These are phyloP conservation scores for Drosophila ironensis DNA, from an alignment of 1,140 invertebrate species.

Conservation along the genomic window DNA sequence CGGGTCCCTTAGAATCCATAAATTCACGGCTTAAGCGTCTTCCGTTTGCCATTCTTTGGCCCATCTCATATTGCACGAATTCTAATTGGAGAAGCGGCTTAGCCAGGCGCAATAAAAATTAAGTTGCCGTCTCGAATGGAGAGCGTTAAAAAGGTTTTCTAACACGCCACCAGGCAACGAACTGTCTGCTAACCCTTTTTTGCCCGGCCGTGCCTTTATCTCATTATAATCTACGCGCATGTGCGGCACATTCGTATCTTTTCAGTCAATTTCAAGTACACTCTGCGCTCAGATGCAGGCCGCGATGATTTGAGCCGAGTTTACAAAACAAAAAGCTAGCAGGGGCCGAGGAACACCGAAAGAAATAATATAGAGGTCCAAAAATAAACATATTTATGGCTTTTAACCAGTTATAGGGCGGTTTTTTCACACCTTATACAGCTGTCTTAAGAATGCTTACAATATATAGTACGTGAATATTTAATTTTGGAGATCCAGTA, in stretches of 20 bases:
- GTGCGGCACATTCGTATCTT: conserved; percentile 73
- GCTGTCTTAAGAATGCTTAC: too few species aligned
- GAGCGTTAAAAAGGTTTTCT: conserved; percentile 53
- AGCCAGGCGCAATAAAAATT: conserved; percentile 50
- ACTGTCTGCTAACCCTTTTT: conserved; percentile 46
- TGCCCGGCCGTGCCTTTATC: conserved; percentile 55
- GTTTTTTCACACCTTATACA: too few species aligned
- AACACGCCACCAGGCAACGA: conserved; percentile 44
- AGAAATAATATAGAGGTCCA: too few species aligned
- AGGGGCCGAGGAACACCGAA: neutral
- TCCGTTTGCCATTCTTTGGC: neutral
- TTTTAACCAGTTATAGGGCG: too few species aligned
- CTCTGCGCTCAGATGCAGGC: conserved; percentile 57
- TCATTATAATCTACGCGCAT: conserved; percentile 76
- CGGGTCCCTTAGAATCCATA: neutral
- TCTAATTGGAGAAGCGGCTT: conserved; percentile 43
- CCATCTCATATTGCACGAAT: conserved; percentile 35
- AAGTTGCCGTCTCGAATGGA: conserved; percentile 25
- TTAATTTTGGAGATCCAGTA: too few species aligned
- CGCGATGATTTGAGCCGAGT: conserved; percentile 10
- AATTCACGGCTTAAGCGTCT: conserved; percentile 2
- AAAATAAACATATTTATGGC: too few species aligned
- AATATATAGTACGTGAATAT: too few species aligned
- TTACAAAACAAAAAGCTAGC: conserved; percentile 50
- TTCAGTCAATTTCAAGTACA: conserved; percentile 77